Evolutionary conservation across 2,113 vertebrate species (phyloP).

Genomic region (Rynchops niger): DNA sequence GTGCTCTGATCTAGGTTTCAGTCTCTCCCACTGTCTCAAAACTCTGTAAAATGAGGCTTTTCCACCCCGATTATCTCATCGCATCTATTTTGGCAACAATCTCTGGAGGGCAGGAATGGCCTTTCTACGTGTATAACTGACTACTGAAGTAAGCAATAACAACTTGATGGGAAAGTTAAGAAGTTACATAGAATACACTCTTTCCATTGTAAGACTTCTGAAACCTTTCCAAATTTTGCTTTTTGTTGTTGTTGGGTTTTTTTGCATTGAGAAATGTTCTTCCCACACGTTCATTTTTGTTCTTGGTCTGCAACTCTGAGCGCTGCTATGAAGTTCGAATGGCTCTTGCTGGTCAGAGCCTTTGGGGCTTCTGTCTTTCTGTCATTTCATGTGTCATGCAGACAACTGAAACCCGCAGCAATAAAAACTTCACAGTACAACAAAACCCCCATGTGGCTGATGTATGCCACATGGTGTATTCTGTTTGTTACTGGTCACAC

Average conservation of each 20-base stretch:
- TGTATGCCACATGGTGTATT: conserved; percentile 39
- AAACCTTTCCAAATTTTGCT: conserved; percentile 7
- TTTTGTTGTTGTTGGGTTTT: background rate
- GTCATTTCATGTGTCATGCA: conserved; percentile 40
- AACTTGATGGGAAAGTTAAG: background rate
- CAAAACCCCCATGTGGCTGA: conserved; percentile 18
- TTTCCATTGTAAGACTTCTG: conserved; percentile 33
- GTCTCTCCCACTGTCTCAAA: background rate
- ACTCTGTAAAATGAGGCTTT: background rate
- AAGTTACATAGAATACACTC: background rate
- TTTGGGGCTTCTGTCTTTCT: conserved; percentile 15
- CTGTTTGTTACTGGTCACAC: conserved; percentile 39
- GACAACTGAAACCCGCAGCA: conserved; percentile 1
- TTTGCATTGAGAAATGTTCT: background rate
- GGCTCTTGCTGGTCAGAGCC: conserved; percentile 36
- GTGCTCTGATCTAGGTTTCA: conserved; percentile 24
- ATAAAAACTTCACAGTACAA: conserved; percentile 48
- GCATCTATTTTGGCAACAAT: background rate
- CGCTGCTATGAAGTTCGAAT: background rate
- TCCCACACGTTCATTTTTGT: background rate
- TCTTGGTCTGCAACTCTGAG: background rate
- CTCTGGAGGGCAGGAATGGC: background rate
- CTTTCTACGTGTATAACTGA: background rate
- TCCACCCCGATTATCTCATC: conserved; percentile 8
- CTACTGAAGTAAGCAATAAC: conserved; percentile 30